phyloP scores from a whole-genome alignment of 2,888 invertebrate species.

The Polydesmus complanatus region DNA sequence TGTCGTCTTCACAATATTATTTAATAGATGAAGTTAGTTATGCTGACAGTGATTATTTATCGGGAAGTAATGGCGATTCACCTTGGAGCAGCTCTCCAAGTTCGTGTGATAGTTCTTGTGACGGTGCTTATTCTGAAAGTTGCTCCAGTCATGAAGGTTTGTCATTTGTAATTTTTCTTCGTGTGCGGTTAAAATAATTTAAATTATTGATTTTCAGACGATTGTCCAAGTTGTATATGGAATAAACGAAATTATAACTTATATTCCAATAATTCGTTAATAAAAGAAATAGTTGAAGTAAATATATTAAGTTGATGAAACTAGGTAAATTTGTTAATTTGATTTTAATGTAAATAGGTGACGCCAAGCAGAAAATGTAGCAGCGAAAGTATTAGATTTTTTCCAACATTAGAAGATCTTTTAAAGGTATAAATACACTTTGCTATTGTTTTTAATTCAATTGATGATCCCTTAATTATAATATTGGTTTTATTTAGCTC shows the following conservation, averaged over 20 bases:
- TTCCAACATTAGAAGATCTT: neutral
- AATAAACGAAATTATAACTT: neutral
- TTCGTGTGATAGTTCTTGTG: slow-evolving; percentile 70
- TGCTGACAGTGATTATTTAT: slow-evolving; percentile 73
- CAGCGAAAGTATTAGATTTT: too few relatives aligned
- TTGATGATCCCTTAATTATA: neutral
- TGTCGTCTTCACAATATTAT: too few relatives aligned
- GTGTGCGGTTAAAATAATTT: neutral
- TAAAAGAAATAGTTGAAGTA: slow-evolving; percentile 50
- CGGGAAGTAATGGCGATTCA: slow-evolving; percentile 54
- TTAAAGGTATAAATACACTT: neutral
- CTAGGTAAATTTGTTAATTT: too few relatives aligned
- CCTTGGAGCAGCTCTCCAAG: slow-evolving; percentile 68
- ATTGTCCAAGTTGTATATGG: neutral
- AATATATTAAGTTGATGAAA: slow-evolving; percentile 22
- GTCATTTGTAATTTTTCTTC: slow-evolving; percentile 6
- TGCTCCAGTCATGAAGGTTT: slow-evolving; percentile 60
- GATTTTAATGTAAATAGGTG: too few relatives aligned
- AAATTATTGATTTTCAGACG: neutral
- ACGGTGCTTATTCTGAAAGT: slow-evolving; percentile 75
- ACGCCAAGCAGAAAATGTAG: too few relatives aligned
- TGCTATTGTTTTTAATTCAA: neutral
- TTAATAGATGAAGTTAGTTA: neutral
- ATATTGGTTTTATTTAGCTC: slow-evolving; percentile 29
- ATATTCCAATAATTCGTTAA: neutral